Percentiles rank a stretch among this genome's conserved stretches.
These are phyloP conservation scores for Porites cylindrica DNA, from an alignment of 92 coral and sea anemone genomes.

Conservation along the genomic window DNA sequence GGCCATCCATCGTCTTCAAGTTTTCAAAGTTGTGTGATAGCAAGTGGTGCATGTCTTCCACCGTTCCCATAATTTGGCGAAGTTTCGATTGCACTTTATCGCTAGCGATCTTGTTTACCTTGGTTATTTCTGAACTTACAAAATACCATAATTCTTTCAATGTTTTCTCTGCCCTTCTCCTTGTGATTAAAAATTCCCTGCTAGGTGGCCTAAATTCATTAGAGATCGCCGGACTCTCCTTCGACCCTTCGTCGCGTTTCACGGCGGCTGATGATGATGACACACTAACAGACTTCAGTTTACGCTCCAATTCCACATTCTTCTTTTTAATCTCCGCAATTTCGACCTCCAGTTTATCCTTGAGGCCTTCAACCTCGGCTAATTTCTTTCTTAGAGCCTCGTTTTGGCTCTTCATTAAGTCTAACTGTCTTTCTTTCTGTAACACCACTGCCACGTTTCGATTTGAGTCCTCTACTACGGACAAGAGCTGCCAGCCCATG, in stretches of 20 bases:
- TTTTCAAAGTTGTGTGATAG: slow-evolving; percentile 78
- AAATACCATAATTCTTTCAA: slow-evolving; percentile 92
- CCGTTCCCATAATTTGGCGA: slow-evolving; percentile 66
- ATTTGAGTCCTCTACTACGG: slow-evolving; percentile 80
- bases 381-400: slow-evolving; percentile 68
- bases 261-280: neutral
- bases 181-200: slow-evolving; percentile 57
- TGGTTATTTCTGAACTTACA: slow-evolving; percentile 89
- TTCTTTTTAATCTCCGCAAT: slow-evolving; percentile 54
- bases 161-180: slow-evolving; percentile 83
- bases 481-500: slow-evolving; percentile 87
- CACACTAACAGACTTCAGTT: neutral
- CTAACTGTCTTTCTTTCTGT: slow-evolving; percentile 76
- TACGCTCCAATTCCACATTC: slow-evolving; percentile 37
- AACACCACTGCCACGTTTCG: slow-evolving; percentile 57
- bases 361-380: slow-evolving; percentile 66
- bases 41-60: slow-evolving; percentile 85
- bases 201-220: slow-evolving; percentile 47
- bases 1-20: slow-evolving; percentile 65
- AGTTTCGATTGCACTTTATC: slow-evolving; percentile 49
- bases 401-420: slow-evolving; percentile 67
- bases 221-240: neutral
- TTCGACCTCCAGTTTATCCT: slow-evolving; percentile 61
- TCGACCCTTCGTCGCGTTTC: neutral
- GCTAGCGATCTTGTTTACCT: slow-evolving; percentile 58